Evolutionary conservation across 2,888 invertebrate species (phyloP).

Genomic region (Crocallis elinguaria): DNA sequence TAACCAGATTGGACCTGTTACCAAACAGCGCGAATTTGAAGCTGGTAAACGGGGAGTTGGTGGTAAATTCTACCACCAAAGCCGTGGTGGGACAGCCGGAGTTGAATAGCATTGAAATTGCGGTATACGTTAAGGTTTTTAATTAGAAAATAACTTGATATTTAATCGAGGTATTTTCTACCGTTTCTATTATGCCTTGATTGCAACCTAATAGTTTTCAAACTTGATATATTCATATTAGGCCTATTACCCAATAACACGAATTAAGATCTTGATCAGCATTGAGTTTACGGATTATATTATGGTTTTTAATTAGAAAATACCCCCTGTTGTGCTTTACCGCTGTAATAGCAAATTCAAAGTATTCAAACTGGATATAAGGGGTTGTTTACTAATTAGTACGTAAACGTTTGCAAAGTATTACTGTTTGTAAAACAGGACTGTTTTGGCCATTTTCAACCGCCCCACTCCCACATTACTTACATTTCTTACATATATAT

Average conservation of each 20-base stretch:
- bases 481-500: too few species aligned
- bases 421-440: too few species aligned
- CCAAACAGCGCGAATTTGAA: slow-evolving; percentile 65
- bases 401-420: too few species aligned
- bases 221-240: slow-evolving; percentile 53
- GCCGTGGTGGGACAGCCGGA: slow-evolving; percentile 58
- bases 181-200: too few species aligned
- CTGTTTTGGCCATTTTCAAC: too few species aligned
- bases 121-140: slow-evolving; percentile 54
- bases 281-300: slow-evolving; percentile 59
- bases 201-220: too few species aligned
- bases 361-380: slow-evolving; percentile 53
- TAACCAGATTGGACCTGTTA: slow-evolving; percentile 57
- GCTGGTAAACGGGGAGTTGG: slow-evolving; percentile 54
- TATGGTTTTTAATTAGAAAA: slow-evolving; percentile 41
- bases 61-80: slow-evolving; percentile 49
- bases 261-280: slow-evolving; percentile 55
- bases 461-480: too few species aligned
- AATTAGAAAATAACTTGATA: slow-evolving; percentile 15
- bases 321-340: too few species aligned
- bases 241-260: slow-evolving; percentile 64
- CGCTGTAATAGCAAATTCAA: too few species aligned
- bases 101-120: slow-evolving; percentile 58
- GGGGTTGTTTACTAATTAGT: too few species aligned
- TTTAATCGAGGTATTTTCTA: too few species aligned